Conservation (phyloP, 2,888 invertebrate species). For the Catocala fraxini region DNA sequence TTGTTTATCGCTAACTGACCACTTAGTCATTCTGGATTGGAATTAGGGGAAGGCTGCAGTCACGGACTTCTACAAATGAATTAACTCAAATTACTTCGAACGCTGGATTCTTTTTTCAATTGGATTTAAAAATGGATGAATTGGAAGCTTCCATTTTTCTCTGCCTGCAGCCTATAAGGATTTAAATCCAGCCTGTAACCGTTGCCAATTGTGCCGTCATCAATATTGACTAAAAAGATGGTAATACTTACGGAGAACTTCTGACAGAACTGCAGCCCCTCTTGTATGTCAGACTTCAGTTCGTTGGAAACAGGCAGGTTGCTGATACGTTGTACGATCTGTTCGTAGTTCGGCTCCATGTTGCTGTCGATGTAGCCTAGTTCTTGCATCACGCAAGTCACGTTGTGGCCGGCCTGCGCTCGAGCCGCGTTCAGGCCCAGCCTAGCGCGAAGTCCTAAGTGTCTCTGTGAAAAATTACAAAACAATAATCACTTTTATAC, state of each 20-base stretch:
- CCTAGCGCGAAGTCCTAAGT: slow-evolving; percentile 88
- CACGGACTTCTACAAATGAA: no score
- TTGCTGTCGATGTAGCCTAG: slow-evolving; percentile 90
- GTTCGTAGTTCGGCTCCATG: slow-evolving; percentile 89
- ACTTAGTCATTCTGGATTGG: no score
- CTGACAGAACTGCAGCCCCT: slow-evolving; percentile 90
- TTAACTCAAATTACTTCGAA: no score
- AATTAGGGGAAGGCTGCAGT: no score
- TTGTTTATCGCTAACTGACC: no score
- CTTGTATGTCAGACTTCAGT: slow-evolving; percentile 89
- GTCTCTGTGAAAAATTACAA: slow-evolving; percentile 75
- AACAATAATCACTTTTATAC: no score
- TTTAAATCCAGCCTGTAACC: no score
- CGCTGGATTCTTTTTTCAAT: no score
- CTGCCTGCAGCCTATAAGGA: no score
- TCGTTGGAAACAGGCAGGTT: slow-evolving; percentile 89
- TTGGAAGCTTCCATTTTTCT: no score
- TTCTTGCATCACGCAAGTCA: slow-evolving; percentile 92
- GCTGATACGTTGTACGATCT: slow-evolving; percentile 88
- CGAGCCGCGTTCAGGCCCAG: slow-evolving; percentile 87
- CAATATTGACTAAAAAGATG: neutral
- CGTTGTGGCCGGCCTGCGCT: slow-evolving; percentile 81
- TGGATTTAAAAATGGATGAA: no score
- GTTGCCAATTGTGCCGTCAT: no score
- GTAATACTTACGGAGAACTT: slow-evolving; percentile 89